Evolutionary conservation across 2,113 vertebrate genomes (phyloP), one percentile per base, ranked within the genome.

Genomic region (Chloropsis cyanopogon): DNA sequence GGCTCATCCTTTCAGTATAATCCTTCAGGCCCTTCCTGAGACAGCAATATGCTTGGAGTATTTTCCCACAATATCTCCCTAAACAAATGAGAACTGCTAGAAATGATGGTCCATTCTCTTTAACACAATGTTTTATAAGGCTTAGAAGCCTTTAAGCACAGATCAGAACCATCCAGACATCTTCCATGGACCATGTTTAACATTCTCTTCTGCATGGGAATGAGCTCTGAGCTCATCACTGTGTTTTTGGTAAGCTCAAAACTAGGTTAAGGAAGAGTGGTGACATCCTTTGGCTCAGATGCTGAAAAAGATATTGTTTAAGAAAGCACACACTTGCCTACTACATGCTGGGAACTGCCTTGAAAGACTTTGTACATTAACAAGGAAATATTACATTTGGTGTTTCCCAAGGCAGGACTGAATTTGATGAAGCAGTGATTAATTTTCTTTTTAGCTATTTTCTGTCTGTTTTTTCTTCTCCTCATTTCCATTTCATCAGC

Each of bases 391-490:
- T 69, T 84, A 73, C 28, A 61, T 81, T 87, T 89, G 85, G 39
- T 7, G 2, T 80, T 94, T 80, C 87, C 90, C 69, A 81, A 88
- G 71, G 87, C 79, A 88, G 52, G 50, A 52, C 26, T 70, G 46
- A 91, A 63, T 80, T 66, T 85, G 71, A 88, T 90, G 71, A 84
- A 85, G n/a, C 39, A 47, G 59, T 66, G 66, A 92, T 63, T 75
- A 90, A 83, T 90, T 73, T 93, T 80, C 35, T 86, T 80, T 88
- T 77, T 56, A 81, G 71, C 66, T 86, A 31, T 92, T 78, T 95
- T 91, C 64, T 92, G 39, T 37, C 60, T 37, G 72, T 59, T 39
- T 44, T 90, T 72, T 29, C 42, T 54, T 12, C 35, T 25, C 11
- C 44, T 83, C 31, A 59, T 88, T 94, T 60, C 35, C 44, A 44